Conservation (phyloP, 2,113 vertebrate genomes). For the Myrmecophaga tridactyla region DNA sequence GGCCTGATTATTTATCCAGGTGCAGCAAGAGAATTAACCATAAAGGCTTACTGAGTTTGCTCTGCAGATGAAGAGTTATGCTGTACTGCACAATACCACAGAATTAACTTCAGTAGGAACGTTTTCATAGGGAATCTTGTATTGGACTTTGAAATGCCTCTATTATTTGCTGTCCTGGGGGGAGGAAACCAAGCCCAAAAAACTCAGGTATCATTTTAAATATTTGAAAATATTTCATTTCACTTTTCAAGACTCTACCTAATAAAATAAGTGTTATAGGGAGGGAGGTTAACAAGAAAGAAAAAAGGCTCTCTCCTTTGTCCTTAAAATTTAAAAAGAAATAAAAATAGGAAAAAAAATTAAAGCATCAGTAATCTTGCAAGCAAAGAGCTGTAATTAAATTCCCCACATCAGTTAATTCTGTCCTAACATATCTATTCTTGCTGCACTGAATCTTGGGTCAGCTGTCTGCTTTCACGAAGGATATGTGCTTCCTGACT, state of each 20-base stretch:
- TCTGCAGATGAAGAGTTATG: not conserved
- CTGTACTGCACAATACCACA: too few species aligned
- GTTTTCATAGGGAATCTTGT: not conserved
- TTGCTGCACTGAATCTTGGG: not conserved
- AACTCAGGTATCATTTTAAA: not conserved
- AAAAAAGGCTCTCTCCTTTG: not conserved
- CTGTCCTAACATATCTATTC: not conserved
- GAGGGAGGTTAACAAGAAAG: not conserved
- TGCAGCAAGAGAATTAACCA: not conserved
- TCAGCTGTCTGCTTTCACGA: not conserved
- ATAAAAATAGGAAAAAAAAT: not conserved
- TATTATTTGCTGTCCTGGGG: not conserved
- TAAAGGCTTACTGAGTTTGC: not conserved
- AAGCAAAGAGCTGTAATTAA: not conserved
- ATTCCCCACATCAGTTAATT: not conserved
- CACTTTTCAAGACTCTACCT: not conserved
- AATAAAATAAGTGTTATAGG: not conserved
- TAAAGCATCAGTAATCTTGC: not conserved
- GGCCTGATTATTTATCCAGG: not conserved
- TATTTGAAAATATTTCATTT: not conserved
- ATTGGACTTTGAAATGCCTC: not conserved
- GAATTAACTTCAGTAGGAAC: too few species aligned
- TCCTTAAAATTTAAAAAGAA: not conserved
- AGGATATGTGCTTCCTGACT: not conserved
- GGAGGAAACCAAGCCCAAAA: not conserved